Percentiles rank a stretch among this genome's conserved stretches.
Conservation (phyloP, 2,113 vertebrate genomes). For the Eidolon helvum region DNA sequence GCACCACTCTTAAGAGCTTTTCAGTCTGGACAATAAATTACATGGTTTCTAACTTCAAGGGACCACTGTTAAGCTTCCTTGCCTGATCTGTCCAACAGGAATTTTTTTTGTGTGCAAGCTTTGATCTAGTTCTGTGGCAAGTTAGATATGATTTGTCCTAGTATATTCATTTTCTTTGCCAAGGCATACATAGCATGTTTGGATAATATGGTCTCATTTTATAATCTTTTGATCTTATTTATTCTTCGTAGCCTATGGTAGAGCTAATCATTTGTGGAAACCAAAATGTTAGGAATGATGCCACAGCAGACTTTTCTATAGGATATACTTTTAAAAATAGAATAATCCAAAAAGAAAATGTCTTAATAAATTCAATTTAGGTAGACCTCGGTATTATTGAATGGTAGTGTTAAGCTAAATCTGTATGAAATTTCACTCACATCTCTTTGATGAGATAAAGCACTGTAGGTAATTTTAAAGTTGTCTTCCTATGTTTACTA, state of each 20-base stretch:
- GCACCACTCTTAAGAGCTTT: neutral
- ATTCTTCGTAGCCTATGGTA: neutral
- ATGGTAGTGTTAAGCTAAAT: neutral
- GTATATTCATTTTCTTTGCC: constrained; percentile 8
- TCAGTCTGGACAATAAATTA: neutral
- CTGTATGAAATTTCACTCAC: neutral
- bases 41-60: neutral
- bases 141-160: constrained; percentile 22
- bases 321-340: neutral
- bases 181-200: constrained; percentile 3
- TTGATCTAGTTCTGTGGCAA: neutral
- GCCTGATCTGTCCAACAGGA: neutral
- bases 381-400: neutral
- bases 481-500: neutral
- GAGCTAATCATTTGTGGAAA: constrained; percentile 31
- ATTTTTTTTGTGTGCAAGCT: neutral
- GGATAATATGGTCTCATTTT: constrained; percentile 18
- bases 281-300: neutral
- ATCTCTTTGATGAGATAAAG: neutral
- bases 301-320: neutral
- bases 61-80: neutral
- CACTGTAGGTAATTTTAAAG: neutral
- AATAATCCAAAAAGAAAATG: neutral
- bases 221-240: constrained; percentile 41
- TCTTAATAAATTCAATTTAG: neutral